These are phyloP conservation scores for Limnephilus marmoratus DNA, from an alignment of 2,888 invertebrate species.

Conservation along the genomic window DNA sequence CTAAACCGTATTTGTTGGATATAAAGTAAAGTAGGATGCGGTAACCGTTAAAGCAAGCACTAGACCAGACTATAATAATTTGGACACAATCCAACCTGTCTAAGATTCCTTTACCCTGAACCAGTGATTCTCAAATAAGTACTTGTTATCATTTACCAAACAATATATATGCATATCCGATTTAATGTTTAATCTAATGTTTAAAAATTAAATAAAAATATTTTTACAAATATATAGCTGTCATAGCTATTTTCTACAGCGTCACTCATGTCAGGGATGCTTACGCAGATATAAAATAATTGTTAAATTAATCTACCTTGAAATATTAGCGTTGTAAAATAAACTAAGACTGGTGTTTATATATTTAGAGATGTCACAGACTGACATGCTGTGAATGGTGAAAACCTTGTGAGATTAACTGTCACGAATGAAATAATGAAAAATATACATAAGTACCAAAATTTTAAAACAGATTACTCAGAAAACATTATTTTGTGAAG, in stretches of 20 bases:
- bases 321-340: background rate
- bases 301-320: background rate
- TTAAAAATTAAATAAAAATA: background rate
- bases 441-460: background rate
- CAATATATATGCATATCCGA: background rate
- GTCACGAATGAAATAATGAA: background rate
- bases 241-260: background rate
- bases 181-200: too few species aligned
- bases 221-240: background rate
- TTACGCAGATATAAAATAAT: background rate
- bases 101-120: background rate
- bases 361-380: background rate
- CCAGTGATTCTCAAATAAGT: background rate
- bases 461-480: background rate
- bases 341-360: background rate
- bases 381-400: background rate
- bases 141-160: background rate
- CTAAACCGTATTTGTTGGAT: background rate
- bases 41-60: slow-evolving; percentile 4
- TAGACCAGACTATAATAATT: slow-evolving; percentile 10
- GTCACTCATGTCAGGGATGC: background rate
- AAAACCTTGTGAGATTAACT: background rate
- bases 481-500: background rate
- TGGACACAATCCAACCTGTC: background rate
- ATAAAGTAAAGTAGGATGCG: background rate